Evolutionary conservation across 2,113 vertebrate species (phyloP), one percentile per base, ranked within the genome.

Genomic region (Egretta garzetta): DNA sequence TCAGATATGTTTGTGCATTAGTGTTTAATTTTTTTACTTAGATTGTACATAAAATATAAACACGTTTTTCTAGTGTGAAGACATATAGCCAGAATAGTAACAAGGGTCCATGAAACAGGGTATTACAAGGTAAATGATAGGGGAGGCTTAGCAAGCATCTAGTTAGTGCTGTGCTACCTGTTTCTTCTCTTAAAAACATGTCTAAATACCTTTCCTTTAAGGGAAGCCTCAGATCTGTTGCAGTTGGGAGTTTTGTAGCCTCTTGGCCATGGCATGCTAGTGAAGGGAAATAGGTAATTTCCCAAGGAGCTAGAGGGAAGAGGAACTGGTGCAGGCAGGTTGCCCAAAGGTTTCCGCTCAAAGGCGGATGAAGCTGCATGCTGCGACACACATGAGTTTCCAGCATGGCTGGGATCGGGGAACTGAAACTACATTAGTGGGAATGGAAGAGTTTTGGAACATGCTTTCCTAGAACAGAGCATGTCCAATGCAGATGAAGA

Each of bases 221-320:
- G 33, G 37, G 20, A 93, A 19, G 12, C 56, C 53, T 96, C 55
- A 66, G 41, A 77, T 83, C 73, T 92, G 50, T 80, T 71, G 63
- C 39, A 86, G 33, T 28, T 12, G 2, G 15, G 43, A 87, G 53
- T 41, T 93, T 75, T 76, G 37, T 64, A 91, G 58, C 30, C 33
- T 79, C 62, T 85, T 55, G 73, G 41, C 26, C 8, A 2, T 63
- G 37, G 62, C 86, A 64, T 10, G 32, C 45, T 37, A 58, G 7
- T 43, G n/a, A 86, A 90, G 37, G 32, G 85, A 95, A 93, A 35
- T 47, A 55, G 93, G 75, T 88, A 75, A 67, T 68, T 71, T 94
- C 72, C 74, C 60, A 60, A 32, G 70, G 22, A 62, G 33, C 53
- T 71, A 56, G 53, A 72, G 20, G 53, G 24, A 64, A 66, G 32